Conservation (phyloP, 2,797 vertebrate genomes). For the Alcedo atthis region DNA sequence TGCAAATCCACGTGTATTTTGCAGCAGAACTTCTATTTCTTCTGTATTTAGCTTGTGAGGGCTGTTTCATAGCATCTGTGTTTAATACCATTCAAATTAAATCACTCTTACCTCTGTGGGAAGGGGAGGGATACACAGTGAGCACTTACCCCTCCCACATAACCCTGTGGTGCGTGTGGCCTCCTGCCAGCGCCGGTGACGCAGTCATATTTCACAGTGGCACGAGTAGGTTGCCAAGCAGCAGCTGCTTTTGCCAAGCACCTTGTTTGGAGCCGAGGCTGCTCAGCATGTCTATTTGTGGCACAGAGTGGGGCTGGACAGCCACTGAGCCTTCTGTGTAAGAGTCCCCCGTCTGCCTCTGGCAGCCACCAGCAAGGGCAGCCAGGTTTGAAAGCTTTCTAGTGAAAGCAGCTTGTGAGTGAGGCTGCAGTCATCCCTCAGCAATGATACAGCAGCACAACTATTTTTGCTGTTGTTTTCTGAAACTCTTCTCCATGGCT, state of each 20-base stretch:
- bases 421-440: not conserved
- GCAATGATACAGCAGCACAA: rapidly evolving
- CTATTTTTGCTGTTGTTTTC: not conserved
- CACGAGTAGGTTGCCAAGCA: not conserved
- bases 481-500: not conserved
- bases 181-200: not conserved
- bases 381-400: not conserved
- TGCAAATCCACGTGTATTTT: not conserved
- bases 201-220: not conserved
- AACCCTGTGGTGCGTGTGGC: rapidly evolving
- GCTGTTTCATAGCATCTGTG: not conserved
- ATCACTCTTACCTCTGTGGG: not conserved
- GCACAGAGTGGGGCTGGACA: slow-evolving; percentile 63
- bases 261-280: slow-evolving; percentile 83
- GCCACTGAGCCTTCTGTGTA: slow-evolving; percentile 56
- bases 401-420: not conserved
- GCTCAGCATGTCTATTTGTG: slow-evolving; percentile 82
- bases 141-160: not conserved
- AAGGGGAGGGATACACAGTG: not conserved
- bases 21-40: not conserved
- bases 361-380: not conserved
- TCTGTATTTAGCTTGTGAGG: not conserved
- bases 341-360: slow-evolving; percentile 49
- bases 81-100: not conserved
- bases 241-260: slow-evolving; percentile 80